Percentiles rank a stretch among this genome's conserved stretches.
Conservation (phyloP, 2,113 vertebrate genomes). For the Carassius auratus region DNA sequence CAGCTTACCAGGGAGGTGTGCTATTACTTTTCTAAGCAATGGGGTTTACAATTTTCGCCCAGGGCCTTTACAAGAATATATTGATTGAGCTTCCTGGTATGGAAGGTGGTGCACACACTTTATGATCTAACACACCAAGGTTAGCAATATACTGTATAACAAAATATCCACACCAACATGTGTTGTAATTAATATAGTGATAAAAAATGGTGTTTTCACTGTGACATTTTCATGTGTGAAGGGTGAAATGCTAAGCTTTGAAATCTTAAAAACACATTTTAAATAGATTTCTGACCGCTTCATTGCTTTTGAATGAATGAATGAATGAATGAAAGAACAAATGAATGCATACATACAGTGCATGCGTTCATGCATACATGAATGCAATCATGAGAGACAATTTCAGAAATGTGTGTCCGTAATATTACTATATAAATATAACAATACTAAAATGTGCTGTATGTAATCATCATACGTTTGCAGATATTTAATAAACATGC, state of each 20-base stretch:
- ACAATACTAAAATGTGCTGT: no score
- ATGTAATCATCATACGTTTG: no score
- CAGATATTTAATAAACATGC: no score
- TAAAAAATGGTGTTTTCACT: not conserved
- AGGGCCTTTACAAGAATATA: not conserved
- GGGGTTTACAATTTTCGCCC: not conserved
- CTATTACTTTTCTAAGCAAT: constrained; percentile 8
- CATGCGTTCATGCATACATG: no score
- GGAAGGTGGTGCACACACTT: not conserved
- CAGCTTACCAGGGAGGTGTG: not conserved
- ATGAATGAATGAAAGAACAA: no score
- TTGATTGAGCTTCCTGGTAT: not conserved
- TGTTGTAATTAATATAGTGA: not conserved
- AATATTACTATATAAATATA: no score
- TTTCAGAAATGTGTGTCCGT: no score
- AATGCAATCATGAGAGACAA: no score
- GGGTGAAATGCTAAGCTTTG: not conserved
- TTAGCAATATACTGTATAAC: not conserved
- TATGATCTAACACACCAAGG: constrained; percentile 4
- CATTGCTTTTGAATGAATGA: no score
- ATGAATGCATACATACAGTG: no score
- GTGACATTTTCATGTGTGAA: not conserved
- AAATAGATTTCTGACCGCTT: no score
- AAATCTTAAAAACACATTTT: not conserved
- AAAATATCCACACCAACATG: not conserved